Conservation (phyloP, 2,113 vertebrate species). For the Cariama cristata region DNA sequence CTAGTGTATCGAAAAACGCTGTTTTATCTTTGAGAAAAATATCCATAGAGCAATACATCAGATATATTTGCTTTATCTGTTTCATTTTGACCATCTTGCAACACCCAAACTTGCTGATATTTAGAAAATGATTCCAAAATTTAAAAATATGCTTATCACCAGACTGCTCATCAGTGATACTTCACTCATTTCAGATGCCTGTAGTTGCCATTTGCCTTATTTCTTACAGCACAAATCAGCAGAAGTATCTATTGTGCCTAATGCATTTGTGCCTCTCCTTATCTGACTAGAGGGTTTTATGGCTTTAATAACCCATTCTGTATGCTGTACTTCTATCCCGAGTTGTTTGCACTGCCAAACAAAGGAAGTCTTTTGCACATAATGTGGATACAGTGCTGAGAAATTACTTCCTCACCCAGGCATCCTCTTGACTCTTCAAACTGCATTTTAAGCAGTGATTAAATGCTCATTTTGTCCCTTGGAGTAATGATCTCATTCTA, state of each 20-base stretch:
- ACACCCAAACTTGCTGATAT: slow-evolving; percentile 31
- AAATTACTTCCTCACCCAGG: slow-evolving; percentile 68
- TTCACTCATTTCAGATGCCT: slow-evolving; percentile 35
- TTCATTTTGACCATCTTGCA: slow-evolving; percentile 19
- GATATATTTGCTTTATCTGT: neutral
- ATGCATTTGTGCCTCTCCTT: slow-evolving; percentile 22
- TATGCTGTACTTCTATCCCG: slow-evolving; percentile 6
- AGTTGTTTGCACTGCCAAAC: slow-evolving; percentile 31
- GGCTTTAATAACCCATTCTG: slow-evolving; percentile 59
- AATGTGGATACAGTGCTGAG: slow-evolving; percentile 51
- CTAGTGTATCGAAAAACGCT: neutral
- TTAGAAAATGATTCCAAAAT: slow-evolving; percentile 4
- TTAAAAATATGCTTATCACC: slow-evolving; percentile 39
- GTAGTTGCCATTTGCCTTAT: slow-evolving; percentile 39
- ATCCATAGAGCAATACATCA: neutral
- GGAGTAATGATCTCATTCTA: slow-evolving; percentile 59
- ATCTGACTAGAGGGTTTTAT: slow-evolving; percentile 31
- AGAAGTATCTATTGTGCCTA: slow-evolving; percentile 51
- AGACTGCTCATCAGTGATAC: slow-evolving; percentile 38
- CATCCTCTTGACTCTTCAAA: slow-evolving; percentile 58
- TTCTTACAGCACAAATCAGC: slow-evolving; percentile 50
- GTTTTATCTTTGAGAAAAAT: slow-evolving; percentile 1
- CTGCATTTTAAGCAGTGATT: slow-evolving; percentile 64
- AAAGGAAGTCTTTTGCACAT: slow-evolving; percentile 65
- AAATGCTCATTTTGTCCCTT: slow-evolving; percentile 53